Conservation (phyloP, 2,113 vertebrate species). For the Zapus hudsonius region DNA sequence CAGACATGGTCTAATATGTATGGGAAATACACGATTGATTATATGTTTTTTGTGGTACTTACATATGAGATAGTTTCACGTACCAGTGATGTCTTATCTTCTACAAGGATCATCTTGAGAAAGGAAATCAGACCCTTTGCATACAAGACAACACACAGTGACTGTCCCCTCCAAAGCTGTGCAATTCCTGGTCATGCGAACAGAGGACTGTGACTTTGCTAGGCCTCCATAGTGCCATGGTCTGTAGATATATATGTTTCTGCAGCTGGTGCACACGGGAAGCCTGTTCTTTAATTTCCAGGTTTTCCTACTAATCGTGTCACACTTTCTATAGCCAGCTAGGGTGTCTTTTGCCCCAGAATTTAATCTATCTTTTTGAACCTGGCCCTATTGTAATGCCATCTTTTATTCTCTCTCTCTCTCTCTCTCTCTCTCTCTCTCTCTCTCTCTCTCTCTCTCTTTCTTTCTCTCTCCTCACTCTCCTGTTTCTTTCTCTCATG, state of each 20-base stretch:
- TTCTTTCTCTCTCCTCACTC: background rate
- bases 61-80: background rate
- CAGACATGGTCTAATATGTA: constrained; percentile 50
- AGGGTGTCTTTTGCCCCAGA: background rate
- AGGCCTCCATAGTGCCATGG: background rate
- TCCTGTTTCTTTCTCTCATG: too few species aligned
- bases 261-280: background rate
- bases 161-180: background rate
- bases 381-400: background rate
- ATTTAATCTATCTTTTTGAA: background rate
- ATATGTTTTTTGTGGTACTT: background rate
- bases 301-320: background rate
- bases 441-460: background rate
- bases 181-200: background rate
- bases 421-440: background rate
- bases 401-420: background rate
- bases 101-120: background rate
- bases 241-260: background rate
- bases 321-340: background rate
- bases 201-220: background rate
- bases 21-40: constrained; percentile 47
- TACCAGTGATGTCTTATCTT: background rate
- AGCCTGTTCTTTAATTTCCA: background rate
- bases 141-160: background rate
- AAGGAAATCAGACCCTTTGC: background rate